Conservation (phyloP, 2,113 vertebrate species). For the Chionomys nivalis region DNA sequence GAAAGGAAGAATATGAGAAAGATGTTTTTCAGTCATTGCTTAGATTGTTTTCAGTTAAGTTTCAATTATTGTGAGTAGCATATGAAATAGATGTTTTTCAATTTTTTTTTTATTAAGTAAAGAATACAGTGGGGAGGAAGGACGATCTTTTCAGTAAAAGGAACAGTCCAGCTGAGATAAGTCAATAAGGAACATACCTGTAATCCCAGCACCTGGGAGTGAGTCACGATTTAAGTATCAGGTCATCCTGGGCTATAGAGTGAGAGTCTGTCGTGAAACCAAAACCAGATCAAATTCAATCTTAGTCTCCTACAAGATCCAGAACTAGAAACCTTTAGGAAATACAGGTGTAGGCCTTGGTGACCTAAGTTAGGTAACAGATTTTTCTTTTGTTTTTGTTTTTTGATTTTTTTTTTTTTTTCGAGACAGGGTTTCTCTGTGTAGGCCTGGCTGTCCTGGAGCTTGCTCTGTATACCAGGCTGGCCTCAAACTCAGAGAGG, state of each 20-base stretch:
- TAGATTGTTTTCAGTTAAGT: slow-evolving; percentile 29
- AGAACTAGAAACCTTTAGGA: neutral
- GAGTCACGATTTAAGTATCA: neutral
- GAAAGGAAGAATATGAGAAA: neutral
- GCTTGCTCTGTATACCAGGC: too few species aligned
- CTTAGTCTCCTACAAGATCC: neutral
- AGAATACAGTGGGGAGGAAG: neutral
- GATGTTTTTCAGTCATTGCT: slow-evolving; percentile 30
- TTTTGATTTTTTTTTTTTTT: neutral
- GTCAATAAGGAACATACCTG: neutral
- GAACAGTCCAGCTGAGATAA: neutral
- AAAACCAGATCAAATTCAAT: neutral
- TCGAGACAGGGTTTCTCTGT: neutral
- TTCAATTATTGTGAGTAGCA: slow-evolving; percentile 33
- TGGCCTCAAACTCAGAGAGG: neutral
- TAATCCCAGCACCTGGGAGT: neutral
- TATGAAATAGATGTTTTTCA: neutral
- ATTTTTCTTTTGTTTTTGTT: neutral
- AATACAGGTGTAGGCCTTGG: slow-evolving; percentile 13
- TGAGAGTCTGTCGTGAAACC: neutral
- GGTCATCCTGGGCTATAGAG: neutral
- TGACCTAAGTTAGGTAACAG: neutral
- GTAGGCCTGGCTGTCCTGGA: neutral
- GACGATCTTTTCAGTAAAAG: neutral
- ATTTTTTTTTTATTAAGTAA: slow-evolving; percentile 26